These are phyloP conservation scores for Tapirus indicus DNA, from an alignment of 2,797 vertebrate genomes.

Conservation along the genomic window DNA sequence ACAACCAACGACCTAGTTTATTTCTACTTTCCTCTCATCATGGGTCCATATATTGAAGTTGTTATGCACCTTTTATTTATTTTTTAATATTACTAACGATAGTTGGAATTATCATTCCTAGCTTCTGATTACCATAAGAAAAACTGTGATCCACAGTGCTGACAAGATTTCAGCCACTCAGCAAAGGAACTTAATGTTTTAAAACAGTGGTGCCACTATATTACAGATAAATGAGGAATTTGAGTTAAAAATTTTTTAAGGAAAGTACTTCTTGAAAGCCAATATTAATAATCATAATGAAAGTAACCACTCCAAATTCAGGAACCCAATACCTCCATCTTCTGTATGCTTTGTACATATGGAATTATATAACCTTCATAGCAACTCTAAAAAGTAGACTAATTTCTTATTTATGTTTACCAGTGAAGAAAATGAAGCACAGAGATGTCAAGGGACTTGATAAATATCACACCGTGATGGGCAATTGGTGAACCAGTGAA, in stretches of 20 bases:
- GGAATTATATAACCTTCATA: not conserved
- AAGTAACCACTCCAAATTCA: not conserved
- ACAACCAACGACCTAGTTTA: not conserved
- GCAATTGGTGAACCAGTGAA: not conserved
- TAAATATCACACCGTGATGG: not conserved
- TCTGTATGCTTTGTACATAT: not conserved
- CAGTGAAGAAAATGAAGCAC: not conserved
- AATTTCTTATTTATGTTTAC: not conserved
- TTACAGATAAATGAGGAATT: not conserved
- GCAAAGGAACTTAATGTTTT: not conserved
- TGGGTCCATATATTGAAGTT: fast-evolving
- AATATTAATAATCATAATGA: not conserved
- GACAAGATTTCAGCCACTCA: not conserved
- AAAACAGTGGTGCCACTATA: no score
- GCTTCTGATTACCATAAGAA: not conserved
- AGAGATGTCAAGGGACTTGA: not conserved
- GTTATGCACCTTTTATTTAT: not conserved
- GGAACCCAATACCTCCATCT: no score
- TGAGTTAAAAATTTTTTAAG: not conserved
- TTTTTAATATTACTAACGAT: not conserved
- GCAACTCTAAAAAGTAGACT: not conserved
- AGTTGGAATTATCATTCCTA: not conserved
- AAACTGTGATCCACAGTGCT: not conserved
- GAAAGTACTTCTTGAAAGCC: not conserved
- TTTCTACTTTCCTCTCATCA: not conserved